phyloP scores from a whole-genome alignment of 1,140 invertebrate genomes.

The Zaprionus taronus region DNA sequence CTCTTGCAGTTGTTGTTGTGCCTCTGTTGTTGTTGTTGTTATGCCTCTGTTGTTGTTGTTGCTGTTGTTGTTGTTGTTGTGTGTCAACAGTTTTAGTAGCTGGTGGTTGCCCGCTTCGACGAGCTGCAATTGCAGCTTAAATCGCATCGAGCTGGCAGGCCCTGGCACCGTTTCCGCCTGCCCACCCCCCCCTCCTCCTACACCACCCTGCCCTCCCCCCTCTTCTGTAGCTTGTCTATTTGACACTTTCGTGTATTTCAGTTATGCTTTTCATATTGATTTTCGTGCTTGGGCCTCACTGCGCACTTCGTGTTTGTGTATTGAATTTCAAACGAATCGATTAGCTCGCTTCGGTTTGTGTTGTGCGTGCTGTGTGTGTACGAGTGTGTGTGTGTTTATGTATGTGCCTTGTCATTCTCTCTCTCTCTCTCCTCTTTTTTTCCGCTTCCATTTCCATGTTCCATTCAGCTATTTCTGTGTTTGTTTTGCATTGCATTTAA shows the following conservation, averaged over 20 bases:
- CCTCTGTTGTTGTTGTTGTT: constrained; percentile 1
- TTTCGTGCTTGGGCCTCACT: constrained; percentile 49
- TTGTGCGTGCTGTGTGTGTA: constrained; percentile 43
- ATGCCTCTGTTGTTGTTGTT: background rate
- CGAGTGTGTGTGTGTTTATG: constrained; percentile 27
- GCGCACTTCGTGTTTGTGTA: constrained; percentile 63
- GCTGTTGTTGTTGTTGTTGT: constrained; percentile 42
- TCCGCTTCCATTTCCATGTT: constrained; percentile 45
- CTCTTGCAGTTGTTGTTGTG: background rate
- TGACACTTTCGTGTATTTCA: constrained; percentile 72
- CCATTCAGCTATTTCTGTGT: constrained; percentile 34
- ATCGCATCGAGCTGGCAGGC: constrained; percentile 17
- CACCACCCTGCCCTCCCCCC: background rate
- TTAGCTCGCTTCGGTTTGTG: constrained; percentile 66
- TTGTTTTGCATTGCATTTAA: constrained; percentile 74
- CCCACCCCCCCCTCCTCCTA: background rate
- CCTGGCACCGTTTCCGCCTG: constrained; percentile 24
- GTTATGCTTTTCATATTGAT: constrained; percentile 80
- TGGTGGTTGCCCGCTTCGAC: constrained; percentile 68
- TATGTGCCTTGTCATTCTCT: constrained; percentile 44
- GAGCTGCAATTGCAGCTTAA: constrained; percentile 49
- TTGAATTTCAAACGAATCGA: constrained; percentile 80
- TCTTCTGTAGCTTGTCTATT: constrained; percentile 51
- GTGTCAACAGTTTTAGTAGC: constrained; percentile 71
- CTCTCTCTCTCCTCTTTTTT: constrained; percentile 31